Evolutionary conservation across 1,140 invertebrate genomes (phyloP).

Genomic region (Homarus americanus): DNA sequence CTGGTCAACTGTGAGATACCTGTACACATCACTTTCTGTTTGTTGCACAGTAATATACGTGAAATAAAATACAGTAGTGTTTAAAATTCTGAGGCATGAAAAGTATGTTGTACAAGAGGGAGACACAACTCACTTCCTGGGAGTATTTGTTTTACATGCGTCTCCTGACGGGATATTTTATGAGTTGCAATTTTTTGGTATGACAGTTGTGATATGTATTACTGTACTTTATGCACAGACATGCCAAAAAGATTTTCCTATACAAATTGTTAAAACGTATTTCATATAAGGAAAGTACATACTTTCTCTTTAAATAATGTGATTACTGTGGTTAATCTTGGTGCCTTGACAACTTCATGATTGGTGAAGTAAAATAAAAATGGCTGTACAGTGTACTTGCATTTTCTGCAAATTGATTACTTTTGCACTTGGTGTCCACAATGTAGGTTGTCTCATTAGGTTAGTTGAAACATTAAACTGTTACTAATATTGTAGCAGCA

Average conservation of each 20-base stretch:
- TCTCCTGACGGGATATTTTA: too few relatives aligned
- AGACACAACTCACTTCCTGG: too few relatives aligned
- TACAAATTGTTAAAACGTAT: neutral
- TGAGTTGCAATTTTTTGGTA: too few relatives aligned
- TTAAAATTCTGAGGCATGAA: too few relatives aligned
- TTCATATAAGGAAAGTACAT: neutral
- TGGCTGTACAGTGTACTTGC: neutral
- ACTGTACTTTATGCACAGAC: neutral
- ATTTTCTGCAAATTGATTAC: neutral
- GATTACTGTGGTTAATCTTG: neutral
- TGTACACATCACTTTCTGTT: too few relatives aligned
- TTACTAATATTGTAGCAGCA: neutral
- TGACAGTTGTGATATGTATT: too few relatives aligned
- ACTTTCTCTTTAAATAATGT: neutral
- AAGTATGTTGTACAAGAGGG: too few relatives aligned
- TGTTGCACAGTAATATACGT: too few relatives aligned
- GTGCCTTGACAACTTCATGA: conserved; percentile 5
- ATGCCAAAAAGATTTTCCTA: neutral
- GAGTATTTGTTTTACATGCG: too few relatives aligned
- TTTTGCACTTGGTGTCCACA: neutral
- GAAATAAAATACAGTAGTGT: too few relatives aligned
- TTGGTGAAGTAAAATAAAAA: neutral
- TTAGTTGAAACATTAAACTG: neutral
- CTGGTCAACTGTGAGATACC: too few relatives aligned
- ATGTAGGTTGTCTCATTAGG: neutral